Conservation (phyloP, 2,113 vertebrate species). For the Neolamprologus ventralis region DNA sequence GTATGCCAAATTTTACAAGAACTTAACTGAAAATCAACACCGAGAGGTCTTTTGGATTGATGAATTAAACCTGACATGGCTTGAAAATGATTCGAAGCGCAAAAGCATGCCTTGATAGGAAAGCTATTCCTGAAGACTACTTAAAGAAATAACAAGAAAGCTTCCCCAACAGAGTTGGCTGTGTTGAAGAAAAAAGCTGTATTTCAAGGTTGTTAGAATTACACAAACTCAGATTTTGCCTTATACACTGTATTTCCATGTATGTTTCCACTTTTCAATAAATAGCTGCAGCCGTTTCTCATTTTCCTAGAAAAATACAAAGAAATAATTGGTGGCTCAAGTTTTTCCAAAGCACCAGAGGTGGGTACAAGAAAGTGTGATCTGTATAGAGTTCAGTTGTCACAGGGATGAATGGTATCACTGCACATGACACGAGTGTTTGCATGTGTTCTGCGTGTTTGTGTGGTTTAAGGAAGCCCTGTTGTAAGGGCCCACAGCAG, state of each 20-base stretch:
- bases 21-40: not conserved
- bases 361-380: not conserved
- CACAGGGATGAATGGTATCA: constrained; percentile 1
- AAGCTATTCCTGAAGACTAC: not conserved
- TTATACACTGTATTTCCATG: not conserved
- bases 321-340: not conserved
- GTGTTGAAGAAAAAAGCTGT: not conserved
- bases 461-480: constrained; percentile 49
- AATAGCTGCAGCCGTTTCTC: not conserved
- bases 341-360: not conserved
- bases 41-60: not conserved
- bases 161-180: not conserved
- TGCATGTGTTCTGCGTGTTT: constrained; percentile 24
- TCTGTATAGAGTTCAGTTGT: not conserved
- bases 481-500: constrained; percentile 45
- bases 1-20: not conserved
- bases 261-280: not conserved
- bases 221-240: not conserved
- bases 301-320: not conserved
- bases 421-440: constrained; percentile 10
- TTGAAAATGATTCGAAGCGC: not conserved
- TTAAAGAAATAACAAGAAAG: not conserved
- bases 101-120: not conserved
- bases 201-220: not conserved
- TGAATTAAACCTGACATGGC: not conserved